Evolutionary conservation across 2,113 vertebrate species (phyloP).

Genomic region (Mionectes macconnelli): DNA sequence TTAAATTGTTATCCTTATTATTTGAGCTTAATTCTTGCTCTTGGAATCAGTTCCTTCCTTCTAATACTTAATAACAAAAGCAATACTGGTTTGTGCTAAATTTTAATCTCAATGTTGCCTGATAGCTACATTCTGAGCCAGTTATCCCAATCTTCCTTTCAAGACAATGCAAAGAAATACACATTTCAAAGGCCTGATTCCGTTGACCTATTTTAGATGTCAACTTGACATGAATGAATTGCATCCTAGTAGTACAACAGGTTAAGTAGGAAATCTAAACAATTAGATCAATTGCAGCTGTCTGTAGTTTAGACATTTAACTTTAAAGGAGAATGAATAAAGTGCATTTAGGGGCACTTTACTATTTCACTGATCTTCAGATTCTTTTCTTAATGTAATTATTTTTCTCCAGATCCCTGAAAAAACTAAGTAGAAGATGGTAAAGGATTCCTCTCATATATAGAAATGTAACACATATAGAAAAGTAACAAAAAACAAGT

Average conservation of each 20-base stretch:
- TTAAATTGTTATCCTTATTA: not conserved
- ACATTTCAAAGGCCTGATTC: not conserved
- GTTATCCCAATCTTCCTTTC: not conserved
- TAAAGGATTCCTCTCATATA: not conserved
- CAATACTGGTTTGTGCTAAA: not conserved
- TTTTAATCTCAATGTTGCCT: not conserved
- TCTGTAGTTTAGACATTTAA: not conserved
- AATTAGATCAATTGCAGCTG: not conserved
- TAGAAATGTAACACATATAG: not conserved
- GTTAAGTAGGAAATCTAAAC: not conserved
- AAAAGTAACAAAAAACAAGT: not conserved
- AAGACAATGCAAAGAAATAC: not conserved
- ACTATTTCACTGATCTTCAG: not conserved
- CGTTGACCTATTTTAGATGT: not conserved
- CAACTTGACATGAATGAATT: slow-evolving; percentile 10
- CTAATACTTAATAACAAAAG: not conserved
- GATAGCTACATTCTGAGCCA: not conserved
- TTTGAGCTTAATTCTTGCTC: not conserved
- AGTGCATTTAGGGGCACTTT: not conserved
- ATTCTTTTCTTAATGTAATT: not conserved
- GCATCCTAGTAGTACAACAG: not conserved
- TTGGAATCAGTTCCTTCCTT: not conserved
- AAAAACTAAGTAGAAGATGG: not conserved
- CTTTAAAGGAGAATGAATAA: not conserved
- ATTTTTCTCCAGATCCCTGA: not conserved